phyloP scores from a whole-genome alignment of 2,888 invertebrate genomes.

The Callosobruchus maculatus region DNA sequence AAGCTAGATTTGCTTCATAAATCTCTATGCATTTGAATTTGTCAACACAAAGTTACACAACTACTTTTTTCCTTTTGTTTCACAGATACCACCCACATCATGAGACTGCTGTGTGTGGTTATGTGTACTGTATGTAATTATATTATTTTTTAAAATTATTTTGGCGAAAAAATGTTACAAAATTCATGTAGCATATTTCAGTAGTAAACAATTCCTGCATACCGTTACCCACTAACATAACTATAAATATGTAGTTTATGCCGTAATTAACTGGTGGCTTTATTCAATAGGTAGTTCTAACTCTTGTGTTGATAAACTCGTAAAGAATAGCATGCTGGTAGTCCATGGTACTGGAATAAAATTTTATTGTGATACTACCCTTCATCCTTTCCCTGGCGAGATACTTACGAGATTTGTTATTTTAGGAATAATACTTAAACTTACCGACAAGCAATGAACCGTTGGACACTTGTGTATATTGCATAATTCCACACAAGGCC shows the following conservation, averaged over 20 bases:
- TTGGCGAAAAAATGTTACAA: no score
- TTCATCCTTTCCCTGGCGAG: conserved; percentile 1
- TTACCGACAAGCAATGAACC: conserved; percentile 16
- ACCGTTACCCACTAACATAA: no score
- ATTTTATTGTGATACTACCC: background rate
- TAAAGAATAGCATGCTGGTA: background rate
- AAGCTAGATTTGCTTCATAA: background rate
- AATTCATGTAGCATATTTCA: no score
- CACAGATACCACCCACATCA: no score
- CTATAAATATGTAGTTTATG: no score
- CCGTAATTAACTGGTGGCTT: no score
- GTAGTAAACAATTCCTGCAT: no score
- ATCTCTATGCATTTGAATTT: background rate
- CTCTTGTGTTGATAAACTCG: background rate
- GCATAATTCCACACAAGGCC: conserved; percentile 8
- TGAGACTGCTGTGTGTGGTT: no score
- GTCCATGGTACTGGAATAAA: background rate
- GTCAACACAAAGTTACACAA: background rate
- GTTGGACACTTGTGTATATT: conserved; percentile 19
- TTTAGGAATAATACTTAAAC: conserved; percentile 21
- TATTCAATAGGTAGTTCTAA: no score
- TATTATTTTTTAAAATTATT: no score
- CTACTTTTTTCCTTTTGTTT: no score
- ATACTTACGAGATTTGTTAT: conserved; percentile 21
- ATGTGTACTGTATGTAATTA: no score